These are phyloP conservation scores for Frankliniella intonsa DNA, from an alignment of 2,888 invertebrate species.

Conservation along the genomic window DNA sequence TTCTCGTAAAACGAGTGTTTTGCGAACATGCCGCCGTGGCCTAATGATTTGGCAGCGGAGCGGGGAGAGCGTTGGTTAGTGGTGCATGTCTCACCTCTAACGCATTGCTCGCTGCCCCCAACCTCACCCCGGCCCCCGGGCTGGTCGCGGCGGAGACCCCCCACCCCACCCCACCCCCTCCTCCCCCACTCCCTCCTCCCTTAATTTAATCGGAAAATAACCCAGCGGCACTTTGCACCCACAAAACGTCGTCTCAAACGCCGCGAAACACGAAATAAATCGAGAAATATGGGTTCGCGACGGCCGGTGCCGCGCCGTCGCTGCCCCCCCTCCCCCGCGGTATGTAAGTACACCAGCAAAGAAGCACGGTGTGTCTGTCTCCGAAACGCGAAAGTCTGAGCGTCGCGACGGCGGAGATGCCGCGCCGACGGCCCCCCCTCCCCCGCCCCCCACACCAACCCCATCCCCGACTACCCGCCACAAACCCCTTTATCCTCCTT, in stretches of 20 bases:
- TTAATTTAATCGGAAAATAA: conserved; percentile 25
- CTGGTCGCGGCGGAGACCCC: background rate
- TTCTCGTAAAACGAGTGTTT: conserved; percentile 5
- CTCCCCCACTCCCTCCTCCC: background rate
- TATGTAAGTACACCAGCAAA: too few relatives aligned
- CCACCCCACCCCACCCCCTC: background rate
- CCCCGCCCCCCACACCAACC: too few relatives aligned
- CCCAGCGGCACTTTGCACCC: conserved; percentile 19
- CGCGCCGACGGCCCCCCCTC: too few relatives aligned
- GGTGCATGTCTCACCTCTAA: background rate
- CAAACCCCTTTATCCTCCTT: background rate
- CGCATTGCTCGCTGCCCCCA: background rate
- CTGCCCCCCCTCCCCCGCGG: too few relatives aligned
- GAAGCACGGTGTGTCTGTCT: too few relatives aligned
- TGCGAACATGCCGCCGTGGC: background rate
- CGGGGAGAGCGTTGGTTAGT: background rate
- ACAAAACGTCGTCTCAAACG: conserved; percentile 26
- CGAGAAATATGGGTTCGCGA: conserved; percentile 19
- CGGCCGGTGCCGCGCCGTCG: background rate
- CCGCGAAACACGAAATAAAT: conserved; percentile 24
- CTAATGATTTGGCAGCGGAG: background rate
- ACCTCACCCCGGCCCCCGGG: background rate
- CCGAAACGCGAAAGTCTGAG: too few relatives aligned
- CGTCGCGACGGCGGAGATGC: background rate
- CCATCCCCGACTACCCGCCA: too few relatives aligned